Evolutionary conservation across 1,140 invertebrate genomes (phyloP).

Genomic region (Campoletis sonorensis): DNA sequence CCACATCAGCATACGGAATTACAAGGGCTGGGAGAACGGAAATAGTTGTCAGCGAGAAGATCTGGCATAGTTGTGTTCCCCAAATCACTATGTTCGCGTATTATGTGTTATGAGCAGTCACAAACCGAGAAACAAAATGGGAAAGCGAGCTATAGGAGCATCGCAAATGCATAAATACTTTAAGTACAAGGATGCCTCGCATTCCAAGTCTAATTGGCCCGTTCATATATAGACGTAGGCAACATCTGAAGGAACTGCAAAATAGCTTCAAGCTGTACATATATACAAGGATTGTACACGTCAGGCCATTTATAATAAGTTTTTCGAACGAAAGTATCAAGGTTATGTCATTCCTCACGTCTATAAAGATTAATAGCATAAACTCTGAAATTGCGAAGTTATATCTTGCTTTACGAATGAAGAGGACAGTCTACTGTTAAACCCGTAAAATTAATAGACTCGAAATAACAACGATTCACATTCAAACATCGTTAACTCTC

Average conservation of each 20-base stretch:
- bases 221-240: slow-evolving; percentile 42
- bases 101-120: background rate
- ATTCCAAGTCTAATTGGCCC: slow-evolving; percentile 59
- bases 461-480: too few relatives aligned
- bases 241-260: slow-evolving; percentile 10
- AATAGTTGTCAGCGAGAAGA: slow-evolving; percentile 47
- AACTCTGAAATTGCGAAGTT: too few relatives aligned
- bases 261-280: background rate
- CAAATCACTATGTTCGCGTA: background rate
- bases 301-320: background rate
- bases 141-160: slow-evolving; percentile 34
- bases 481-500: too few relatives aligned
- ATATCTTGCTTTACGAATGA: too few relatives aligned
- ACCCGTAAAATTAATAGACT: too few relatives aligned
- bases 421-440: too few relatives aligned
- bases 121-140: background rate
- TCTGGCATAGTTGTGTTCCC: background rate
- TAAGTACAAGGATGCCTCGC: slow-evolving; percentile 53
- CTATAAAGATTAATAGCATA: too few relatives aligned
- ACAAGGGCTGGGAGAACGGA: slow-evolving; percentile 53
- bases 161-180: slow-evolving; percentile 55
- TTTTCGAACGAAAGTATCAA: background rate
- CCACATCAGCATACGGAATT: slow-evolving; percentile 62
- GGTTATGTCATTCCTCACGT: background rate
- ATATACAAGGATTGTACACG: background rate